These are phyloP conservation scores for Watsonalla binaria DNA, from an alignment of 2,888 invertebrate species.

Conservation along the genomic window DNA sequence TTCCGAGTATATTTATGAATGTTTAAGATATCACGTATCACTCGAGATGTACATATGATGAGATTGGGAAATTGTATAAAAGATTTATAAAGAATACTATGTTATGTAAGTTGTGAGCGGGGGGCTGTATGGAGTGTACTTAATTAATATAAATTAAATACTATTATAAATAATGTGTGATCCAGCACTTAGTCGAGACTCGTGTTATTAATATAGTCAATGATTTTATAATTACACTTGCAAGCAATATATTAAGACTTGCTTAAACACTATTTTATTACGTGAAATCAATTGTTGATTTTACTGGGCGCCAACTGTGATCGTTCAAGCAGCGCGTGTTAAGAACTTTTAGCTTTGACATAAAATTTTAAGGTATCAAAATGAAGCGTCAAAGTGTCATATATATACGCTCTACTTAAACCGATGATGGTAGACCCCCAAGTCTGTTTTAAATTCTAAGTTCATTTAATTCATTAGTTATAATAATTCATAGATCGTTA, in stretches of 20 bases:
- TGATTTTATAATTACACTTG: background rate
- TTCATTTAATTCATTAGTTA: slow-evolving; percentile 28
- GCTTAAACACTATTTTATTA: background rate
- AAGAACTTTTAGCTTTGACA: too few relatives aligned
- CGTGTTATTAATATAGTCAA: slow-evolving; percentile 22
- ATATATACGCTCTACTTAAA: too few relatives aligned
- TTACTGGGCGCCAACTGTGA: slow-evolving; percentile 4
- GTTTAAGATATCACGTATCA: slow-evolving; percentile 17
- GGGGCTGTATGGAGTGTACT: slow-evolving; percentile 62
- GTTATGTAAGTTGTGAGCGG: slow-evolving; percentile 22
- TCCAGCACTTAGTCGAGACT: slow-evolving; percentile 38
- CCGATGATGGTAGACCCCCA: too few relatives aligned
- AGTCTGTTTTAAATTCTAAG: slow-evolving; percentile 23
- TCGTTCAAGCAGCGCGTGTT: too few relatives aligned
- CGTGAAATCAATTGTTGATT: slow-evolving; percentile 3
- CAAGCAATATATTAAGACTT: background rate
- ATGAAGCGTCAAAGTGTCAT: too few relatives aligned
- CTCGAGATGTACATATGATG: slow-evolving; percentile 39
- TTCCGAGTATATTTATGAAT: slow-evolving; percentile 21
- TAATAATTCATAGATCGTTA: slow-evolving; percentile 30
- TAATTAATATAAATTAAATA: slow-evolving; percentile 48
- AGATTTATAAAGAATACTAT: slow-evolving; percentile 1
- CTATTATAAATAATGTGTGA: slow-evolving; percentile 48
- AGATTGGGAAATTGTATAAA: slow-evolving; percentile 38
- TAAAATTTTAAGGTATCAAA: too few relatives aligned